Conservation (phyloP, 2,797 vertebrate species). For the Sebastes iracundus region DNA sequence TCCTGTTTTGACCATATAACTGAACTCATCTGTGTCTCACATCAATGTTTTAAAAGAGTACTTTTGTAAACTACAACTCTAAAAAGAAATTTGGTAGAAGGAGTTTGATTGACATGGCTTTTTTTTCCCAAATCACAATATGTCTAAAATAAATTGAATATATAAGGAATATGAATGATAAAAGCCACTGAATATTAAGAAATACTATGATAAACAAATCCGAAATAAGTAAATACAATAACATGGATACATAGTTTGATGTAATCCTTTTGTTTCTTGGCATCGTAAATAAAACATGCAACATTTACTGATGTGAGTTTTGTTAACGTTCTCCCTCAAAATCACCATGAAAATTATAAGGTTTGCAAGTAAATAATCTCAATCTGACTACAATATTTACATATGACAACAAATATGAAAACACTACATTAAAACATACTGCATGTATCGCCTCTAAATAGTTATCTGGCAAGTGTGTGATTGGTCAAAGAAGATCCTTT, state of each 20-base stretch:
- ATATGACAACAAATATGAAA: slow-evolving; percentile 36
- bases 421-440: slow-evolving; percentile 27
- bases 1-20: not conserved
- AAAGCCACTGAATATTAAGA: slow-evolving; percentile 56
- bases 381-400: slow-evolving; percentile 41
- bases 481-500: slow-evolving; percentile 72
- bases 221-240: slow-evolving; percentile 37
- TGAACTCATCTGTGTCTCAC: not conserved
- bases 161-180: slow-evolving; percentile 47
- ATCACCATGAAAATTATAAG: not conserved
- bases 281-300: slow-evolving; percentile 55
- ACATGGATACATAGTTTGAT: slow-evolving; percentile 17
- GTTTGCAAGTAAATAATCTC: slow-evolving; percentile 18
- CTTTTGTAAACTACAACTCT: not conserved
- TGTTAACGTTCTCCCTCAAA: not conserved
- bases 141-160: slow-evolving; percentile 25
- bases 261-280: slow-evolving; percentile 21
- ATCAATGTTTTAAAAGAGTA: not conserved
- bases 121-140: not conserved
- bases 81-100: not conserved
- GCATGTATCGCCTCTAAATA: slow-evolving; percentile 16
- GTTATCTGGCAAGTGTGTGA: slow-evolving; percentile 48
- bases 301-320: slow-evolving; percentile 16
- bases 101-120: not conserved
- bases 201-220: slow-evolving; percentile 34